A percentile compares a stretch with the other conserved stretches of the same genome.
Conservation (phyloP, 2,113 vertebrate genomes). For the Periophthalmus modestus region DNA sequence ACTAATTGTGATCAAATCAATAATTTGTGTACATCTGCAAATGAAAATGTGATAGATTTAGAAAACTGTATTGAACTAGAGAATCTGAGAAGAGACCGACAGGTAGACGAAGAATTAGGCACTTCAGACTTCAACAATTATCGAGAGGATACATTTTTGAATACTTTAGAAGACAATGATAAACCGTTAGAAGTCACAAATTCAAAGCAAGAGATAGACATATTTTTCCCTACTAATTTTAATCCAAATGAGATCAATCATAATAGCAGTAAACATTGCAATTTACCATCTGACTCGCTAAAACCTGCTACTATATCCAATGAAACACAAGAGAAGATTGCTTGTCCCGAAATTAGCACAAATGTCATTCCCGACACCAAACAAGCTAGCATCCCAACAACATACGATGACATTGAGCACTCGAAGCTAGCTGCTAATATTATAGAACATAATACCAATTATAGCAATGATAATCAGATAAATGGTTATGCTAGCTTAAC, state of each 20-base stretch:
- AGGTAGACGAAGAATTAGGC: background rate
- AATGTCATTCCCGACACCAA: slow-evolving; percentile 8
- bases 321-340: background rate
- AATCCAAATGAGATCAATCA: background rate
- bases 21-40: background rate
- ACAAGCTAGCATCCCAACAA: background rate
- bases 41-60: background rate
- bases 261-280: background rate
- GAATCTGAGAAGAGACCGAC: background rate
- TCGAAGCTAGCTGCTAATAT: background rate
- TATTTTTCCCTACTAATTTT: background rate
- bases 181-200: background rate
- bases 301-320: background rate
- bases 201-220: background rate
- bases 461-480: background rate
- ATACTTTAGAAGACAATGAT: background rate
- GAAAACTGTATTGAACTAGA: background rate
- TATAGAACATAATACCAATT: background rate
- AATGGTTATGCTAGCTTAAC: background rate
- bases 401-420: background rate
- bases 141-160: background rate
- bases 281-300: background rate
- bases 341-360: slow-evolving; percentile 3
- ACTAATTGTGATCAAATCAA: background rate
- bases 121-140: background rate